phyloP scores from a whole-genome alignment of 2,888 invertebrate species.

The Drosophila demipolita region DNA sequence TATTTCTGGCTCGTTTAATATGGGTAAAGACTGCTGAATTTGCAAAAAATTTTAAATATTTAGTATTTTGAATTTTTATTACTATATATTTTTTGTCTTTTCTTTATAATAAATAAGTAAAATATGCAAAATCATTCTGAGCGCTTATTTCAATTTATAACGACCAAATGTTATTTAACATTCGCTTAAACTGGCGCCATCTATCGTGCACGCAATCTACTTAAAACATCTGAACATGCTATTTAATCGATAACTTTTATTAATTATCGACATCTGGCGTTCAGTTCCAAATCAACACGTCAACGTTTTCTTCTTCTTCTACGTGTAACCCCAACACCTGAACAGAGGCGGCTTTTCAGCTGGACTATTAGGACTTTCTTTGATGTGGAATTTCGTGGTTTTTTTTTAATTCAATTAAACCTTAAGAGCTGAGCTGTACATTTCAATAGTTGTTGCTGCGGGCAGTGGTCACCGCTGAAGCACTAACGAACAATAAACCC shows the following conservation, averaged over 20 bases:
- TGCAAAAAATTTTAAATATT: slow-evolving; percentile 3
- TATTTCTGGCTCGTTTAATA: slow-evolving; percentile 13
- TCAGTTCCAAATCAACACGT: slow-evolving; percentile 61
- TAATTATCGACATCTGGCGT: slow-evolving; percentile 46
- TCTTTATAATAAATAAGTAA: background rate
- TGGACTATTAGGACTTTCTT: slow-evolving; percentile 13
- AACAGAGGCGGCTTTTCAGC: slow-evolving; percentile 45
- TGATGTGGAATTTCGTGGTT: slow-evolving; percentile 26
- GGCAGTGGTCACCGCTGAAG: slow-evolving; percentile 14
- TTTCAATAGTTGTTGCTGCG: slow-evolving; percentile 2
- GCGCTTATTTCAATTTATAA: background rate
- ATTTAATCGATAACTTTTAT: slow-evolving; percentile 30
- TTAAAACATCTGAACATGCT: slow-evolving; percentile 15
- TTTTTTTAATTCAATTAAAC: slow-evolving; percentile 46
- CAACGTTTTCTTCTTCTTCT: slow-evolving; percentile 66
- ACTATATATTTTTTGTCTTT: too few species aligned
- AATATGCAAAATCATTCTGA: background rate
- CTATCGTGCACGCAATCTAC: background rate
- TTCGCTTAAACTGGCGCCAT: slow-evolving; percentile 23
- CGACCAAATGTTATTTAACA: slow-evolving; percentile 20
- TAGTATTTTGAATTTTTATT: too few species aligned
- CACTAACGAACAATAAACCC: slow-evolving; percentile 12
- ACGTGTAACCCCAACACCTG: slow-evolving; percentile 53
- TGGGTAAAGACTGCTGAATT: slow-evolving; percentile 8
- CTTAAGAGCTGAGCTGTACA: slow-evolving; percentile 7